Evolutionary conservation across 2,888 invertebrate species (phyloP).

Genomic region (Ellobium chinense): DNA sequence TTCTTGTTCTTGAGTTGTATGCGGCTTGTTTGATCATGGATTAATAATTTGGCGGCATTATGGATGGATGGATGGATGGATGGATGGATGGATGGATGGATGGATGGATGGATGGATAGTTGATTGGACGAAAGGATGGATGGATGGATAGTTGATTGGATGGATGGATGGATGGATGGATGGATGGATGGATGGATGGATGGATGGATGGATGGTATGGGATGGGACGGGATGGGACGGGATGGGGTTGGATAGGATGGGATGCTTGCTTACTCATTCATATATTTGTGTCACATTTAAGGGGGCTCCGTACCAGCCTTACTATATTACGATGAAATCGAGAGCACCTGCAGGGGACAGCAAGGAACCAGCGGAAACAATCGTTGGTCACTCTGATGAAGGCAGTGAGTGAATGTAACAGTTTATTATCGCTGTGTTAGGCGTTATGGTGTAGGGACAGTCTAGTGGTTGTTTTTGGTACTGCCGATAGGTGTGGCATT

Average conservation of each 20-base stretch:
- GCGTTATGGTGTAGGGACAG: no score
- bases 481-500: no score
- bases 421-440: neutral
- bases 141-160: no score
- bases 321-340: slow-evolving; percentile 93
- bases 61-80: neutral
- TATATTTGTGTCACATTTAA: no score
- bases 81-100: neutral
- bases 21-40: neutral
- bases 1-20: neutral
- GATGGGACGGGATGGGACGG: neutral
- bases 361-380: slow-evolving; percentile 88
- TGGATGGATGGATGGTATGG: neutral
- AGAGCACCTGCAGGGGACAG: slow-evolving; percentile 94
- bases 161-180: no score
- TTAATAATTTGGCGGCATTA: neutral
- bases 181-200: neutral
- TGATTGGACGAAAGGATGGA: no score
- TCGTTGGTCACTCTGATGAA: slow-evolving; percentile 95
- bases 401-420: slow-evolving; percentile 61
- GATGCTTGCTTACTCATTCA: neutral
- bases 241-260: neutral
- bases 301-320: slow-evolving; percentile 88
- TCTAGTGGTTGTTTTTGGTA: no score
- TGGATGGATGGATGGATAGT: no score